Percentiles rank a stretch among this genome's conserved stretches.
Evolutionary conservation across 2,888 invertebrate species (phyloP).

Genomic region (Pachycephus smyrnensis): DNA sequence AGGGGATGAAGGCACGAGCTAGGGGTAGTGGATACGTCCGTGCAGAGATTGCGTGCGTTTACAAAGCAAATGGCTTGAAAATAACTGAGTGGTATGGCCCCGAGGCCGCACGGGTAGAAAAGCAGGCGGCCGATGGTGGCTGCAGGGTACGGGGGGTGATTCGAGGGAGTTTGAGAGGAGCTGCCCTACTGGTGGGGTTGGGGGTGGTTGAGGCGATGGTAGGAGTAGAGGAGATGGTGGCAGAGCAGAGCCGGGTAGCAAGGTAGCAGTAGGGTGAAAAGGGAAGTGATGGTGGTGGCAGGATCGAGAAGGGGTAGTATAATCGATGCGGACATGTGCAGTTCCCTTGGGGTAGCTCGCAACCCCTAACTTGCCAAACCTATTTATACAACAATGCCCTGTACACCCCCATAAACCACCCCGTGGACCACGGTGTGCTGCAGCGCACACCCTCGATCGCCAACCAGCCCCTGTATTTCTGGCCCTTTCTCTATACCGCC

Average conservation of each 20-base stretch:
- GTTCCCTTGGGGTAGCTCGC: constrained; percentile 63
- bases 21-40: constrained; percentile 25
- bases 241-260: constrained; percentile 31
- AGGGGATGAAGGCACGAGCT: constrained; percentile 14
- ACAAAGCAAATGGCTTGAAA: constrained; percentile 67
- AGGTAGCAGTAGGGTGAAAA: constrained; percentile 22
- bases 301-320: constrained; percentile 45
- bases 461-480: constrained; percentile 22
- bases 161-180: neutral
- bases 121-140: constrained; percentile 15
- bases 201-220: constrained; percentile 9
- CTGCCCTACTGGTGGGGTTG: neutral
- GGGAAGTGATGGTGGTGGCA: constrained; percentile 28
- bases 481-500: constrained; percentile 1
- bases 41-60: constrained; percentile 63
- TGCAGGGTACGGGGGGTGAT: constrained; percentile 24
- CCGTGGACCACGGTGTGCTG: constrained; percentile 33
- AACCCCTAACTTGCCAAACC: constrained; percentile 68
- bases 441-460: constrained; percentile 29
- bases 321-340: constrained; percentile 68
- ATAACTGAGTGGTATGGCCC: constrained; percentile 61
- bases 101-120: constrained; percentile 44
- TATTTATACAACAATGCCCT: constrained; percentile 67
- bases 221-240: constrained; percentile 3
- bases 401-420: constrained; percentile 65